Conservation (phyloP, 2,113 vertebrate genomes). For the Pituophis catenifer region DNA sequence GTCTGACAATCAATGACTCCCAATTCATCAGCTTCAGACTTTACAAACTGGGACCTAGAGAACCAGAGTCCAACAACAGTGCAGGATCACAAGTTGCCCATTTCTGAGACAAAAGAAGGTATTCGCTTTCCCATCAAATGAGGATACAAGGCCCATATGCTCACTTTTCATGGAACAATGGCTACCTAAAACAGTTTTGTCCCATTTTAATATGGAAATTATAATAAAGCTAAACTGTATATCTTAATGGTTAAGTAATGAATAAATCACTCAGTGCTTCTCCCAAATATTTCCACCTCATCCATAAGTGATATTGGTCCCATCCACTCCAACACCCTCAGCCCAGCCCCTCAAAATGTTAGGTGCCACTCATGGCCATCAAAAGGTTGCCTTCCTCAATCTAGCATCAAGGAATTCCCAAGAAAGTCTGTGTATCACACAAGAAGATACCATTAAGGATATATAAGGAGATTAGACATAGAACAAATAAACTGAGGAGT, state of each 20-base stretch:
- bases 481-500: not conserved
- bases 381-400: not conserved
- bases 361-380: not conserved
- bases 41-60: not conserved
- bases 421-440: not conserved
- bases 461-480: not conserved
- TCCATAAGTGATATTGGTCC: not conserved
- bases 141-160: not conserved
- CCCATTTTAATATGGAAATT: not conserved
- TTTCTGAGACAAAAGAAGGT: not conserved
- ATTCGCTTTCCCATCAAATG: not conserved
- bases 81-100: not conserved
- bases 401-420: conserved; percentile 1
- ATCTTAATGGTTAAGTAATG: not conserved
- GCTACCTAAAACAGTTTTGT: not conserved
- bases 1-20: not conserved
- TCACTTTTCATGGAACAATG: not conserved
- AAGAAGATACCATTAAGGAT: not conserved
- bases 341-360: not conserved
- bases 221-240: not conserved
- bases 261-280: not conserved
- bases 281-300: not conserved
- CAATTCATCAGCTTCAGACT: not conserved
- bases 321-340: not conserved
- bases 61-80: not conserved